These are phyloP conservation scores for Sceloporus tristichus DNA, from an alignment of 2,113 vertebrate genomes.

Conservation along the genomic window DNA sequence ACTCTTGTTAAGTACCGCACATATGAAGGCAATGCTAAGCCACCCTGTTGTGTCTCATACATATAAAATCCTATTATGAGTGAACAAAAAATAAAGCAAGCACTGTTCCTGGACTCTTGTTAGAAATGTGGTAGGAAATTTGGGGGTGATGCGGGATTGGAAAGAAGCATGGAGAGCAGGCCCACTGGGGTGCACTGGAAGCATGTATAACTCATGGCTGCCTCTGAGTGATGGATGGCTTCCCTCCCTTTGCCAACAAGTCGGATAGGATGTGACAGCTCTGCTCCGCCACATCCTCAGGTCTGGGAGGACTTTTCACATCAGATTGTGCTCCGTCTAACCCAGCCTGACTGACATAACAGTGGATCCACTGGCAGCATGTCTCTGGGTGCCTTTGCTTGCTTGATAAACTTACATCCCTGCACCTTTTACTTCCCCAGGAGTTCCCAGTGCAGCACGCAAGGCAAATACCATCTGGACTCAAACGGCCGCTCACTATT, in stretches of 20 bases:
- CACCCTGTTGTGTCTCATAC: no score
- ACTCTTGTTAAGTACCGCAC: no score
- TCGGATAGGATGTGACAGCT: neutral
- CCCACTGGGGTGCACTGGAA: no score
- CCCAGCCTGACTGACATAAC: neutral
- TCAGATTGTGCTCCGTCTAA: neutral
- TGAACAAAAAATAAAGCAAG: no score
- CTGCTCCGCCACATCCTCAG: rapidly evolving
- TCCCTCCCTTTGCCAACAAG: neutral
- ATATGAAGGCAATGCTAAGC: no score
- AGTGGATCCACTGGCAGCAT: neutral
- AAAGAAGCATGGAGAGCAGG: no score
- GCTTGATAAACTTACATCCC: neutral
- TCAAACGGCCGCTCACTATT: neutral
- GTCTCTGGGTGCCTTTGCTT: no score
- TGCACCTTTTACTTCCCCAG: neutral
- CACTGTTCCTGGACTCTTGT: no score
- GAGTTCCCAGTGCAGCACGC: neutral
- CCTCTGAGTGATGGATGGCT: neutral
- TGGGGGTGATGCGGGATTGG: no score
- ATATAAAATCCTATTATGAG: no score
- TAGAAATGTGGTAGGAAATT: no score
- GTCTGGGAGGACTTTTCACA: rapidly evolving
- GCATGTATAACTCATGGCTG: neutral
- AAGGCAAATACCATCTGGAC: neutral